These are phyloP conservation scores for Cyprinella venusta DNA, from an alignment of 2,797 vertebrate species.

Conservation along the genomic window DNA sequence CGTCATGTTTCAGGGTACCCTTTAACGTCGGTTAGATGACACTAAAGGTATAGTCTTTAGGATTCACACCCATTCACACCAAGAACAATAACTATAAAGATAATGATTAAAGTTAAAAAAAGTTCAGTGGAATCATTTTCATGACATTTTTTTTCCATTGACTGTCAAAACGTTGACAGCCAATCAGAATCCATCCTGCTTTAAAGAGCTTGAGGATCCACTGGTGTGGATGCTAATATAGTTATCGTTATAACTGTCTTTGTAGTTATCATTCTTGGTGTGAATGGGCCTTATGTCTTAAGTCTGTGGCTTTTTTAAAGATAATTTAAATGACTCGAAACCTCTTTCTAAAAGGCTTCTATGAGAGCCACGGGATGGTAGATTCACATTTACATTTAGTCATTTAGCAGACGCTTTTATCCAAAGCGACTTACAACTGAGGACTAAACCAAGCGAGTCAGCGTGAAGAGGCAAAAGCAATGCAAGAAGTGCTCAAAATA, in stretches of 20 bases:
- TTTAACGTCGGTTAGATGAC: too few relatives aligned
- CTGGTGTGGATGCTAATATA: neutral
- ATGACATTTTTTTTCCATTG: neutral
- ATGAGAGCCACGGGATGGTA: neutral
- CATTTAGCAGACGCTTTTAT: too few relatives aligned
- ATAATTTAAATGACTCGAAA: neutral
- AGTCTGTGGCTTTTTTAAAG: neutral
- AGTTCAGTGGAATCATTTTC: neutral
- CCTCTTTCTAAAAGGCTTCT: neutral
- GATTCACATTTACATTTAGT: neutral
- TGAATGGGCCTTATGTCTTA: neutral
- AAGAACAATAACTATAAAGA: neutral
- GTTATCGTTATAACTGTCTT: neutral
- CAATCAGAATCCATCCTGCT: neutral
- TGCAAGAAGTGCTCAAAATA: too few relatives aligned
- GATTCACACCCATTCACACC: neutral
- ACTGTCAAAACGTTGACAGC: neutral
- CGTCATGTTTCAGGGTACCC: too few relatives aligned
- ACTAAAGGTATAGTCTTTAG: neutral
- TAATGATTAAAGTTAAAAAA: neutral
- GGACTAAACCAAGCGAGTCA: too few relatives aligned
- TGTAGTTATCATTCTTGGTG: neutral
- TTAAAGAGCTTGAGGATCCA: neutral
- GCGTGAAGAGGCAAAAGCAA: too few relatives aligned
- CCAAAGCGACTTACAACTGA: too few relatives aligned